Evolutionary conservation across 2,888 invertebrate species (phyloP), one percentile per base, ranked within the genome.

Genomic region (Drosophila cyrtoloma): DNA sequence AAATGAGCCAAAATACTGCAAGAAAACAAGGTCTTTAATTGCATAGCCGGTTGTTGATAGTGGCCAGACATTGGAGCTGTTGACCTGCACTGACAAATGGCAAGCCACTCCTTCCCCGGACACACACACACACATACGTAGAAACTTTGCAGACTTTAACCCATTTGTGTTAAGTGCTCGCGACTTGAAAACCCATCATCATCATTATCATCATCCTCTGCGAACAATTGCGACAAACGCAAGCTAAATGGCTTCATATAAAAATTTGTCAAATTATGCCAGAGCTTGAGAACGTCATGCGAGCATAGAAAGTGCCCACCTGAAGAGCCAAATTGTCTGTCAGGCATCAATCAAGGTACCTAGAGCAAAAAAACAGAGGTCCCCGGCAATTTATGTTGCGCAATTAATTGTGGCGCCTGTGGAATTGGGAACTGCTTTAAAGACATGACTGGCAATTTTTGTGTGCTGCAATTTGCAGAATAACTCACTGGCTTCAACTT

Each of bases 211-310:
- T 65, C 37, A 66, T 67, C 62, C 57, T 52, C 50, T 44, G 30
- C 35, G 9, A 56, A 47, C 58, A 74, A 64, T 74, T 72, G 74
- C 58, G 53, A 28, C 35, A 30, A 52, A n/a, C 42, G n/a, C 59
- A 62, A 61, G 66, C 58, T 66, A 73, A 67, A 69, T 73, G 71
- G 50, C 52, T 58, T 76, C 70, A 74, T 67, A 84, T 70, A 76
- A 79, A 75, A 85, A 82, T 85, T 82, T 82, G 86, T 87, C 82
- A 75, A 77, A 82, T 78, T 86, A 71, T 72, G 65, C 69, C 68
- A 53, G 73, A 67, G 71, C 66, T 61, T 58, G 42, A 51, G 42
- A 35, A 71, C 33, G n/a, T 28, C 39, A 16, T 35, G 28, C 26
- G 33, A 52, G 39, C 50, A 44, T 64, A 51, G 37, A n/a, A 44